Percentiles rank a stretch among this genome's conserved stretches.
These are phyloP conservation scores for Formica exsecta DNA, from an alignment of 1,140 invertebrate species.

Conservation along the genomic window DNA sequence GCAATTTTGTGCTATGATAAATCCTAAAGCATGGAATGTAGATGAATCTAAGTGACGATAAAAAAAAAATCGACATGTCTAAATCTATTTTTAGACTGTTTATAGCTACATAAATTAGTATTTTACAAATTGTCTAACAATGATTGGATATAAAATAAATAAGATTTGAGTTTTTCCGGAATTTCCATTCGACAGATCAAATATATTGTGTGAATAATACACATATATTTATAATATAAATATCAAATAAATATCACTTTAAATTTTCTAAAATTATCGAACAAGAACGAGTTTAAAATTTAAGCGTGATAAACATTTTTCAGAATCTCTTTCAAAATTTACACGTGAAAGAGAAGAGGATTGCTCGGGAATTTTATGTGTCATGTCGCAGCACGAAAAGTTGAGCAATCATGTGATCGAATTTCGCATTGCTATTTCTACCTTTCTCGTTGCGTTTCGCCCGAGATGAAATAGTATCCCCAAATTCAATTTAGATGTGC, in stretches of 20 bases:
- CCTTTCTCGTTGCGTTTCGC: not conserved
- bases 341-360: not conserved
- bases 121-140: not conserved
- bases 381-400: not conserved
- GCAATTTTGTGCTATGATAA: not conserved
- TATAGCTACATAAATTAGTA: not conserved
- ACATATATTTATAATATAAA: not conserved
- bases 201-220: not conserved
- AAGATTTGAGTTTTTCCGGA: not conserved
- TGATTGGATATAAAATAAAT: not conserved
- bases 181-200: not conserved
- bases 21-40: not conserved
- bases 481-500: not conserved
- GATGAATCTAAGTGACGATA: not conserved
- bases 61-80: not conserved
- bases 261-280: not conserved
- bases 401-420: not conserved
- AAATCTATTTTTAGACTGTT: not conserved
- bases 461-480: not conserved
- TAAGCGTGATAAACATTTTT: not conserved
- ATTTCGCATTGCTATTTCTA: constrained; percentile 9
- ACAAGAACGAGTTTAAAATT: not conserved
- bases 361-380: not conserved
- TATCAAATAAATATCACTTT: not conserved
- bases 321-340: not conserved